Evolutionary conservation across 2,888 invertebrate genomes (phyloP), one percentile per base, ranked within the genome.

Genomic region (Schrankia costaestrigalis): DNA sequence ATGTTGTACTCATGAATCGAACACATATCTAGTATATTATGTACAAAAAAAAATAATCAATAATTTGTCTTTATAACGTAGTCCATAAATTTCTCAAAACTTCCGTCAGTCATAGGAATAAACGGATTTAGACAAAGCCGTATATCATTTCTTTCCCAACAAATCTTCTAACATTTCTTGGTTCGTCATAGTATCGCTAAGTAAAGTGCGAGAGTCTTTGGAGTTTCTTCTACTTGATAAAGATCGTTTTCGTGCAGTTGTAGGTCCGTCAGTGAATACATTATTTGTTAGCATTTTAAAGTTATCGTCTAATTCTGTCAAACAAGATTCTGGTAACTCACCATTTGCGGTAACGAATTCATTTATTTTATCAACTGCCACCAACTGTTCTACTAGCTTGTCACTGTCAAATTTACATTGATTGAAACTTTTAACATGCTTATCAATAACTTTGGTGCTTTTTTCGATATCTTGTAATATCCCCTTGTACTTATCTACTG

Each of bases 341-440:
- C 65, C 68, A 11, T 66, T 66, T 1, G 57, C 55, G 26, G 71
- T 83, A 1, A 91, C 78, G 38, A 81, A 76, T 5, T 86, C 76
- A 41, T 89, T 89, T 7, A 90, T 71, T 55, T 82, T 82, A 51
- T 90, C 89, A 0, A 89, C 89, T 23, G 81, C 82, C 58, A 87
- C 75, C 25, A 91, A 59, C 26, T 88, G 84, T 32, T 89, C 74
- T 0, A 89, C 72, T 3, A 91, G 45, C 35, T 82, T 83, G 26
- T 90, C 85, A 9, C 85, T 88, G 14, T 89, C 89, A 10, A 75
- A 69, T 55, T 75, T 78, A 0, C 85, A 78, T 9, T 65, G 67
- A 43, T 78, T 81, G 30, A 89, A 85, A 27, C 84, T 80, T 41
- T 83, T 81, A 51, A 89, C 78, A 38, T 90, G 90, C 35, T 66